A percentile compares a stretch with the other conserved stretches of the same genome.
phyloP scores from a whole-genome alignment of 2,888 invertebrate species.

The Ceramica pisi region DNA sequence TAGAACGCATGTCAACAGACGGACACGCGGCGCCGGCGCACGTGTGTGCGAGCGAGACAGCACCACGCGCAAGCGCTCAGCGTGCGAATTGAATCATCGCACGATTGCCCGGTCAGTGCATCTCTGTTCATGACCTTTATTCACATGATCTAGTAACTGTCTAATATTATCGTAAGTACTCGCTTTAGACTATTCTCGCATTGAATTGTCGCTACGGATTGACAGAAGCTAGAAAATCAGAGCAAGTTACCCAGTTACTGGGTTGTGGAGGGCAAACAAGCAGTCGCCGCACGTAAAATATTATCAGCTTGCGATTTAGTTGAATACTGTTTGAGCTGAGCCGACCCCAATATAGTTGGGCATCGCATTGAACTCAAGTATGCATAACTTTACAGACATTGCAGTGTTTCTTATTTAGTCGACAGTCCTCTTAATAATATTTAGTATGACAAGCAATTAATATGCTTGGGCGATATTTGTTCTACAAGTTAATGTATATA shows the following conservation, averaged over 20 bases:
- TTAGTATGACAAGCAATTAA: neutral
- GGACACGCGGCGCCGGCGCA: neutral
- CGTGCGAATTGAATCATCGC: conserved; percentile 1
- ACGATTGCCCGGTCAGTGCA: conserved; percentile 1
- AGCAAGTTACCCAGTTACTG: too few species aligned
- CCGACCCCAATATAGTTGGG: too few species aligned
- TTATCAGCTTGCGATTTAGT: too few species aligned
- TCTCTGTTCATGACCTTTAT: conserved; percentile 11
- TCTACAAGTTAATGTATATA: neutral
- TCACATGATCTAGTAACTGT: conserved; percentile 12
- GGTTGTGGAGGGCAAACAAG: too few species aligned
- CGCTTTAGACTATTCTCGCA: neutral
- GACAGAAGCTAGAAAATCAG: too few species aligned
- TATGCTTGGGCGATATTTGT: neutral
- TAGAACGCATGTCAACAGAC: neutral
- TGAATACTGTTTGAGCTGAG: too few species aligned
- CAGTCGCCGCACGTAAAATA: too few species aligned
- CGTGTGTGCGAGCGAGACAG: conserved; percentile 28
- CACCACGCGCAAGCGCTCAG: conserved; percentile 21
- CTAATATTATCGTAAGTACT: neutral
- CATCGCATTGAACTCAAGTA: neutral
- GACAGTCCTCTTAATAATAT: neutral
- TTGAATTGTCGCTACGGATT: too few species aligned
- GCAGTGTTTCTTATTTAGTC: neutral
- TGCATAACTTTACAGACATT: neutral